These are phyloP conservation scores for Plagodis pulveraria DNA, from an alignment of 2,888 invertebrate species.

Conservation along the genomic window DNA sequence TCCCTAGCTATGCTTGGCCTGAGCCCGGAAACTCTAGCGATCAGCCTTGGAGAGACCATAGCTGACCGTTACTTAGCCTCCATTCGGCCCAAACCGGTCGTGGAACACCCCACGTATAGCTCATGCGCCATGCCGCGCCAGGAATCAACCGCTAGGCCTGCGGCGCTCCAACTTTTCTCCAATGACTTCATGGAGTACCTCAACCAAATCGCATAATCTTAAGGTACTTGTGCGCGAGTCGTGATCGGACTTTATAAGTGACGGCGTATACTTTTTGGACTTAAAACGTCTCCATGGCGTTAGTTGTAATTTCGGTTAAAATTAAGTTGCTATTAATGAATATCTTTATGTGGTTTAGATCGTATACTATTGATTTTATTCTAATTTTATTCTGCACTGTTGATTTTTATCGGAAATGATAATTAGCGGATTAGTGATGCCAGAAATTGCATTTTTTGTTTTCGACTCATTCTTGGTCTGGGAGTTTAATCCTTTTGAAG, in stretches of 20 bases:
- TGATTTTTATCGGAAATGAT: slow-evolving; percentile 74
- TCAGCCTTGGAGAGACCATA: slow-evolving; percentile 77
- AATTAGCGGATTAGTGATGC: slow-evolving; percentile 70
- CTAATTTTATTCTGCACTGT: slow-evolving; percentile 83
- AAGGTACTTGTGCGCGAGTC: slow-evolving; percentile 44
- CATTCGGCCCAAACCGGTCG: slow-evolving; percentile 67
- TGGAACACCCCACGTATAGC: slow-evolving; percentile 46
- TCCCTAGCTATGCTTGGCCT: slow-evolving; percentile 74
- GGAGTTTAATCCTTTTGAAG: slow-evolving; percentile 66
- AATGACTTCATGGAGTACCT: slow-evolving; percentile 87
- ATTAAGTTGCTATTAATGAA: slow-evolving; percentile 84
- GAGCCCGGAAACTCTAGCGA: slow-evolving; percentile 74
- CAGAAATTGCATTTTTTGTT: slow-evolving; percentile 81
- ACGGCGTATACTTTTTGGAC: slow-evolving; percentile 47
- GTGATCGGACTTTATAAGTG: slow-evolving; percentile 54
- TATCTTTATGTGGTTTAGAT: slow-evolving; percentile 83
- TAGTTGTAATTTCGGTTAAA: slow-evolving; percentile 80
- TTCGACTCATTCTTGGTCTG: slow-evolving; percentile 61
- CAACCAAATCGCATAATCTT: slow-evolving; percentile 84
- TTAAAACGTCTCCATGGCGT: slow-evolving; percentile 54
- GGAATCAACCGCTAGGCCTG: slow-evolving; percentile 57
- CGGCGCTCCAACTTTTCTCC: slow-evolving; percentile 85
- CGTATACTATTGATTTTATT: slow-evolving; percentile 80
- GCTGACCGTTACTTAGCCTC: slow-evolving; percentile 73
- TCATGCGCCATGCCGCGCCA: slow-evolving; percentile 47